Base-by-base conservation (phyloP, 2,113 vertebrate genomes). In the Triplophysa rosa region DNA sequence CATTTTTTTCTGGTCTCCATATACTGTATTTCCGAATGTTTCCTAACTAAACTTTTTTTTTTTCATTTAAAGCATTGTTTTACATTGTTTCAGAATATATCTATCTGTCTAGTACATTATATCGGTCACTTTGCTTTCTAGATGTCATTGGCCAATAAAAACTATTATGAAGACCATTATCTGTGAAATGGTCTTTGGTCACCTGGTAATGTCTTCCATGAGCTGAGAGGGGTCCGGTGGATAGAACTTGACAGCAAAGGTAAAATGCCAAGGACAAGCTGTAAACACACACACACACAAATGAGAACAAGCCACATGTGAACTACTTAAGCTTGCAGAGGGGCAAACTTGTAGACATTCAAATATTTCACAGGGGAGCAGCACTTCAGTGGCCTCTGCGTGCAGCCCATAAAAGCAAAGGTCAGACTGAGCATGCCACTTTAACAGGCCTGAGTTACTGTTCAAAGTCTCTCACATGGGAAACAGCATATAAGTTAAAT, bases 201-300 rank as follows among this genome's bases (percentile, higher is more conserved):
- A 99, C 97, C 98, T 97, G 77, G 98, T 99, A 76, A 99, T 99
- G 84, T 99, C 98, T 87, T 99, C 97, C 3, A 93, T 98, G 82
- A 99, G 95, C 89, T 98, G 97, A 52, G 97, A 95, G 52, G 98
- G 98, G 75, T 99, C 98, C 45, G 97, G 98, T 45, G 98, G 98
- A 87, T 99, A 99, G 89, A 99, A 99, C 90, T 99, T 99, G 83
- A 99, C 96, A 0, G 96, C 93, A 74, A 98, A 99, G 76, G 94
- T 92, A 9, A 98, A 98, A 86, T 96, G 92, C 98, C 97, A 99
- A 5, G 92, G 90, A 78, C 94, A 94, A 1, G 95, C 98, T 97
- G 86, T 58, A 70, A 63, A 92, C 47, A 85, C 63, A 86, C 47
- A 85, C 63, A 86, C 42, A 66, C 65, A 84, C 3, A 80, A n/a